phyloP scores from a whole-genome alignment of 2,113 vertebrate species.

The Anarhynchus alexandrinus region DNA sequence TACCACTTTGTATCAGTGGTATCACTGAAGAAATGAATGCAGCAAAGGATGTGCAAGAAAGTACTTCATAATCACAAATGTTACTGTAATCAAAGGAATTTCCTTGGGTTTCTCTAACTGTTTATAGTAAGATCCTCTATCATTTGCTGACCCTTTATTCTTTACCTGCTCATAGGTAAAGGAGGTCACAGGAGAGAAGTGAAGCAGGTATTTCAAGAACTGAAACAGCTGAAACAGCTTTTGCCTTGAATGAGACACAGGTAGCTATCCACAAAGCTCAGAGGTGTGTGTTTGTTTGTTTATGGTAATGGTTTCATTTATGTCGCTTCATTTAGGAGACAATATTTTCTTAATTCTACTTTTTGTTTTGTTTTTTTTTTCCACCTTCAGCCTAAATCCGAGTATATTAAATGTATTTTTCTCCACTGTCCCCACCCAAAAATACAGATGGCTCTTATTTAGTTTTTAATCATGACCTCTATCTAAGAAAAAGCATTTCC shows the following conservation, averaged over 20 bases:
- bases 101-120: neutral
- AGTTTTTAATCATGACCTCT: neutral
- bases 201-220: neutral
- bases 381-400: neutral
- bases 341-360: neutral
- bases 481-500: neutral
- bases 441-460: neutral
- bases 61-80: neutral
- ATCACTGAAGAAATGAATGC: neutral
- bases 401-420: neutral
- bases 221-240: neutral
- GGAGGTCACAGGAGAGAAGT: neutral
- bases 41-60: neutral
- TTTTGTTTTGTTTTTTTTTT: neutral
- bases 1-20: accelerated
- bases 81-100: neutral
- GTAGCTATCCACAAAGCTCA: neutral
- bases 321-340: neutral
- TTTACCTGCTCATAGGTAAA: neutral
- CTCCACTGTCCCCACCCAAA: neutral
- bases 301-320: neutral
- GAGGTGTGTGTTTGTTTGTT: neutral
- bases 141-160: neutral
- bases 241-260: neutral
- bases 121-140: neutral